These are phyloP conservation scores for Scaptomyza caliginosa DNA, from an alignment of 2,888 invertebrate genomes.

Conservation along the genomic window DNA sequence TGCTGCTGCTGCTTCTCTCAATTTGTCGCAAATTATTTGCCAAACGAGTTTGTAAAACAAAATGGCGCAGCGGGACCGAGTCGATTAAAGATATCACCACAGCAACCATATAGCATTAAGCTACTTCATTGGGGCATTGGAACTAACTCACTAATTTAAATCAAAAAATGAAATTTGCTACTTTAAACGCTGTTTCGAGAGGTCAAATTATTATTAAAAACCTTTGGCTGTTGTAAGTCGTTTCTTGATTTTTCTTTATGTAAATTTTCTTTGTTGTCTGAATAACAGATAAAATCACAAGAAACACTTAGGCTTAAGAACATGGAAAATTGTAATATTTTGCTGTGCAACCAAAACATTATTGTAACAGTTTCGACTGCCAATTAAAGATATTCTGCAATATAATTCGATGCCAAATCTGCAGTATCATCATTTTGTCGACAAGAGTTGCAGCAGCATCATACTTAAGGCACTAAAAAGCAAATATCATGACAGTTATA, in stretches of 20 bases:
- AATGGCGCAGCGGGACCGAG: constrained; percentile 17
- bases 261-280: too few species aligned
- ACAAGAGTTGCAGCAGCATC: constrained; percentile 18
- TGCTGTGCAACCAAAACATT: neutral
- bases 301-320: too few species aligned
- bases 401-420: neutral
- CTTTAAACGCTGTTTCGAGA: neutral
- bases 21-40: constrained; percentile 41
- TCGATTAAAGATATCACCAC: neutral
- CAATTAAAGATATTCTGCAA: neutral
- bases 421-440: constrained; percentile 5
- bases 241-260: too few species aligned
- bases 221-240: too few species aligned
- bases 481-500: constrained; percentile 14
- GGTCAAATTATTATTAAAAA: neutral
- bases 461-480: constrained; percentile 4
- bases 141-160: neutral
- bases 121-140: neutral
- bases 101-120: neutral
- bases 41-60: constrained; percentile 16
- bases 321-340: neutral
- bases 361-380: neutral
- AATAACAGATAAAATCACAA: too few species aligned
- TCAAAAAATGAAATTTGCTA: neutral
- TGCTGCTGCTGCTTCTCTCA: constrained; percentile 19